Evolutionary conservation across 1,140 invertebrate species (phyloP).

Genomic region (Drosophila tsacasi): DNA sequence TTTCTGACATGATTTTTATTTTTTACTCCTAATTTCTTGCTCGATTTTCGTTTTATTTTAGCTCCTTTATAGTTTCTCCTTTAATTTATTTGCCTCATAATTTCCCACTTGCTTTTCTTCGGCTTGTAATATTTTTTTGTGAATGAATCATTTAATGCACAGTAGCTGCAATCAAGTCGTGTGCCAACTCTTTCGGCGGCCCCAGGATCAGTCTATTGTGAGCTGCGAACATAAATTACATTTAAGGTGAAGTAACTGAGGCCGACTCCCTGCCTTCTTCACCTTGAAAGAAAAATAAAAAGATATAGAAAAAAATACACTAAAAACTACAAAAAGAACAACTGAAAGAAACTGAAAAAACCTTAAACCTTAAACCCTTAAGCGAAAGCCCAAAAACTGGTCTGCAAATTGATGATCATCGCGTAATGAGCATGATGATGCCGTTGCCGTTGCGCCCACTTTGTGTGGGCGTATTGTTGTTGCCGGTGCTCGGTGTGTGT

Average conservation of each 20-base stretch:
- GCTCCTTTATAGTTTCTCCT: conserved; percentile 3
- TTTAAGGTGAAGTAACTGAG: conserved; percentile 65
- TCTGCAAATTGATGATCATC: conserved; percentile 52
- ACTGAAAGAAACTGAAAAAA: too few species aligned
- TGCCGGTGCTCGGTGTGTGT: conserved; percentile 27
- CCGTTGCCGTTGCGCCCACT: conserved; percentile 61
- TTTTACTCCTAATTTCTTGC: too few species aligned
- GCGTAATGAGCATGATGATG: conserved; percentile 51
- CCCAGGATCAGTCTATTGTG: conserved; percentile 66
- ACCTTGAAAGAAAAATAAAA: conserved; percentile 69
- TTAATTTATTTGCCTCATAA: conserved; percentile 6
- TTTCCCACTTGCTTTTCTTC: neutral
- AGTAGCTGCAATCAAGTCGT: conserved; percentile 77
- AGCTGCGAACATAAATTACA: conserved; percentile 72
- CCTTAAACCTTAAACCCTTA: conserved; percentile 9
- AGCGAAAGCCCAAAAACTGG: conserved; percentile 37
- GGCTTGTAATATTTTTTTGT: conserved; percentile 6
- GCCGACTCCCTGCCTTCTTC: neutral
- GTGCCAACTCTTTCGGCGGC: conserved; percentile 34
- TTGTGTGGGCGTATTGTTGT: conserved; percentile 63
- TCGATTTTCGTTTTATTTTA: neutral
- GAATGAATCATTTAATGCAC: conserved; percentile 54
- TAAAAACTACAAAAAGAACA: neutral
- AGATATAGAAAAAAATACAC: neutral
- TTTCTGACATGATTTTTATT: too few species aligned